Evolutionary conservation across 2,113 vertebrate species (phyloP), one percentile per base, ranked within the genome.

Genomic region (Chaetodon auriga): DNA sequence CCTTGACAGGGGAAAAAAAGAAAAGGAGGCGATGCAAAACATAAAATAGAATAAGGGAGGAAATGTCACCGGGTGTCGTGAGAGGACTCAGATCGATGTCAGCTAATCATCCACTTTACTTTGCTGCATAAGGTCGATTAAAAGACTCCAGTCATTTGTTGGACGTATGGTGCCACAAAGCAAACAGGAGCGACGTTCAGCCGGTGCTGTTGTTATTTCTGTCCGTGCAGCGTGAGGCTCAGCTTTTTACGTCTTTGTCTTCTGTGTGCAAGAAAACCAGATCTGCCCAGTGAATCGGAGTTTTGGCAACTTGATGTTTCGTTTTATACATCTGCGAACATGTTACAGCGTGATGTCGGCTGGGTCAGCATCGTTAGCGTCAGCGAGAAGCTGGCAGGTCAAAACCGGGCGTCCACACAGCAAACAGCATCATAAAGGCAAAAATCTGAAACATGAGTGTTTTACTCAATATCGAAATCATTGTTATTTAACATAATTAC

Each of bases 71-170:
- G 36, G 60, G 72, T 81, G 73, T 83, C 19, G 21, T 18, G 73
- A 84, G 90, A 89, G 73, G 68, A 68, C 48, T 68, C 38, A 25
- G 80, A 94, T 94, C 83, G 79, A 93, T 95, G 82, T 41, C 55
- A 89, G 87, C 86, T 87, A 87, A 93, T 93, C 89, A 90, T 79
- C 75, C 87, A 88, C 87, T 92, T 92, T 84, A 81, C 91, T 87
- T 87, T 89, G 66, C 76, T 87, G 53, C 83, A 75, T 82, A 75
- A 85, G 86, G 87, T 90, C 92, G 92, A 87, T 90, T 91, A 90
- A 90, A 91, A 81, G 58, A 71, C 62, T 79, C 61, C 65, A 48
- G 65, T 68, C 58, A 41, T 65, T 46, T 19, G 45, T 9, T 11
- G 30, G 49, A 85, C 68, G 54, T 49, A 55, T 53, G 53, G 19